Base-by-base conservation (phyloP, 2,888 invertebrate genomes). In the Lasius fuliginosus region DNA sequence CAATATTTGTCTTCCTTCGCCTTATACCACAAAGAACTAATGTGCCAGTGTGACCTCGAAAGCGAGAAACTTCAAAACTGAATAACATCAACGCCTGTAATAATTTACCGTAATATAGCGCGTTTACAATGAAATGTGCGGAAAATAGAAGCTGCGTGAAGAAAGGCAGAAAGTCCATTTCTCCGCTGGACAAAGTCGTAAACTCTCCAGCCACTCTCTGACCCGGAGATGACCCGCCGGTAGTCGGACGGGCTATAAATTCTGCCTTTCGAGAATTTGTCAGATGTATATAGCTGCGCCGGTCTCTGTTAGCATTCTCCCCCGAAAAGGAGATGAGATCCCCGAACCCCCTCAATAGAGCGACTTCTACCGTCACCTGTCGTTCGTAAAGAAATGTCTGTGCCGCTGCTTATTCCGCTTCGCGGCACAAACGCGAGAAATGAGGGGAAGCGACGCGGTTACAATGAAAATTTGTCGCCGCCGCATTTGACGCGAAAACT, bases 401-500 rank as follows among this genome's bases (percentile, higher is more conserved):
- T 46, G 75, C 84, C 46, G 68, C 77, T 53, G 71, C 64, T 82
- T 82, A 64, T 83, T 85, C 82, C 58, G 58, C 62, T 62, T 60
- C 69, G 84, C 58, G 46, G 58, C 81, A 40, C 74, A 77, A 75
- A 77, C 65, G 33, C 76, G 76, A 76, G 30, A 42, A 68, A 68
- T 8, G 30, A 69, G 75, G 69, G 53, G 64, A 30, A 71, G 82
- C 82, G 46, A 77, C 11, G n/a, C 23, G 77, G 65, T 85, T 86
- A 94, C 94, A 94, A 94, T 94, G 92, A 91, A 94, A 94, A 94
- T 94, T 94, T 94, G 94, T 94, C 94, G 92, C 91, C 93, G 89
- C 88, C 86, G 87, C 89, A 93, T 93, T 94, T 94, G 94, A 94
- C 94, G 94, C 94, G 94, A 92, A 93, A 94, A 94, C 91, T 91